Percentiles rank a stretch among this genome's conserved stretches.
Evolutionary conservation across 2,888 invertebrate genomes (phyloP).

Genomic region (Bruchidius siliquastri): DNA sequence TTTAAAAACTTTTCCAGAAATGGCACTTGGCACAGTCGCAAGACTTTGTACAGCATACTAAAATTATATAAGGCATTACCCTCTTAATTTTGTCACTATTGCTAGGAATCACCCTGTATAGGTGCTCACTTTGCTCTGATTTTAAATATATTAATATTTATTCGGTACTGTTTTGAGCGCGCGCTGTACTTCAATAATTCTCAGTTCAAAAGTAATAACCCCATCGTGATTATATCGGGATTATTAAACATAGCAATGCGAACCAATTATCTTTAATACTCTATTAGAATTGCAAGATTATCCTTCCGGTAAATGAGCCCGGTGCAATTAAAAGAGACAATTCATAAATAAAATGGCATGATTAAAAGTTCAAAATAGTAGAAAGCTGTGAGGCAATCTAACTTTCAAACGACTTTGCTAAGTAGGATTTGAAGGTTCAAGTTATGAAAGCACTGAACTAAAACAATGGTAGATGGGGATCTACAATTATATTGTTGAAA

Average conservation of each 20-base stretch:
- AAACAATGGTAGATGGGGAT: background rate
- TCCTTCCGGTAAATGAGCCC: background rate
- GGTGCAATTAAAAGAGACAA: background rate
- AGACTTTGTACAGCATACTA: no score
- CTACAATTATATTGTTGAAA: background rate
- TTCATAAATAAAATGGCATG: background rate
- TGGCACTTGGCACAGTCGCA: no score
- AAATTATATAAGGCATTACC: no score
- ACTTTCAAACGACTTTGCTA: background rate
- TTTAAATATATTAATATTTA: no score
- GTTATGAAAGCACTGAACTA: background rate
- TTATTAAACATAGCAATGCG: background rate
- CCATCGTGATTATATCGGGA: background rate
- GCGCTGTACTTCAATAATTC: no score
- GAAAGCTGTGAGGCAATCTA: background rate
- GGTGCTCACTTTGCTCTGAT: no score
- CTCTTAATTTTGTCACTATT: no score
- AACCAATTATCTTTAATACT: background rate
- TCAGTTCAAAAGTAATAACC: background rate
- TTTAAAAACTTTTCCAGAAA: no score
- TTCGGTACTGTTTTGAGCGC: no score
- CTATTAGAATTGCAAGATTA: background rate
- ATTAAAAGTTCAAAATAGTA: background rate
- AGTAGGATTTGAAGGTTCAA: background rate
- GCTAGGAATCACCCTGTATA: no score